Base-by-base conservation (phyloP, 2,797 vertebrate genomes). In the Buphagus erythrorhynchus region DNA sequence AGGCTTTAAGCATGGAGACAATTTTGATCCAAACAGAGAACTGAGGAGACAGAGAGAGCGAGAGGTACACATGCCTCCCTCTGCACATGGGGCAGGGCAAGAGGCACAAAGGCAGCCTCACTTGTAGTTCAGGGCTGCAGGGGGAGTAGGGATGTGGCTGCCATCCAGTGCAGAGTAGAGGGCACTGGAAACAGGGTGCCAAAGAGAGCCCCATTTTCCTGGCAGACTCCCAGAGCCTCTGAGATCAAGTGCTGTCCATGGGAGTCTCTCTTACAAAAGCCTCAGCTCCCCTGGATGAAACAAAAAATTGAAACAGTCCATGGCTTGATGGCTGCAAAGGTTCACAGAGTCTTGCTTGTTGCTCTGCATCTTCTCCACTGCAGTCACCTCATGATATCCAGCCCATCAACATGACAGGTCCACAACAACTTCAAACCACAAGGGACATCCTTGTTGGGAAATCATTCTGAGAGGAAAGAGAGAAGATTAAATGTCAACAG, bases 381-480 rank as follows among this genome's bases (percentile, higher is more conserved):
- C 65, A 65, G 94, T 85, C 83, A 80, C 68, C 75, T 94, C 92
- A 69, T 62, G 79, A 91, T 89, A 95, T 89, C 82, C 94, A 95
- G 95, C 88, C 84, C 90, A 91, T 95, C 90, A 90, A 91, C 82
- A 86, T 48, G 75, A 84, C 58, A 80, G 69, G 92, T 97, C 93
- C 90, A 90, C 81, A 95, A 88, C 63, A 93, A 80, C 88, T 92
- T 98, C 98, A 98, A 94, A 98, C 98, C 93, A 98, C 98, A n/a
- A 98, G 98, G 82, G 98, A 98, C 98, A 98, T 98, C 92, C 98
- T 98, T 17, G 98, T 98, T 90, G 98, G 98, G 87, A 98, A 98
- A 93, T 98, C 98, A 3, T 97, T 98, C 98, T 98, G 96, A 66
- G 72, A 91, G 84, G 74, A 93, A 92, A 97, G 58, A 97, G 72